Conservation (phyloP, 2,113 vertebrate species). For the Sceloporus undulatus region DNA sequence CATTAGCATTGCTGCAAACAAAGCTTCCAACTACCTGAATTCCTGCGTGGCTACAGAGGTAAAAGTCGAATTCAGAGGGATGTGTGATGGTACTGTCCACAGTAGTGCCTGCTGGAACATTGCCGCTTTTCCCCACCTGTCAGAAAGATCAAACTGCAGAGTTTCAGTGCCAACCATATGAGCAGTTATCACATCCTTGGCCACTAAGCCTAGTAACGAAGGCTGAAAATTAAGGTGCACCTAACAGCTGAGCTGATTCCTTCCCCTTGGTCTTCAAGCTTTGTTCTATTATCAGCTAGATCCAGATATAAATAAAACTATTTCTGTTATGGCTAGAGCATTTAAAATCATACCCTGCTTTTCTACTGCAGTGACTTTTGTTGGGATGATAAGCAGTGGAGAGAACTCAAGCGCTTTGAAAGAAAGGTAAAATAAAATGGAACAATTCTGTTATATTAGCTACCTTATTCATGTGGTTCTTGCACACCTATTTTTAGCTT, state of each 20-base stretch:
- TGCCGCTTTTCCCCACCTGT: conserved; percentile 98
- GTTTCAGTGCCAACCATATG: neutral
- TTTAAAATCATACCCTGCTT: neutral
- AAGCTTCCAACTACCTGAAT: conserved; percentile 89
- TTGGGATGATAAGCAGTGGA: neutral
- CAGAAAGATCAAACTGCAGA: conserved; percentile 36
- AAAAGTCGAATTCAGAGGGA: conserved; percentile 99
- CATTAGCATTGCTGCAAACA: neutral
- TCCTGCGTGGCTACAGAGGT: conserved; percentile 99
- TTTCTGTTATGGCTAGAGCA: neutral
- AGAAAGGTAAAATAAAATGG: neutral
- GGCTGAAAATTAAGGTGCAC: too few species aligned
- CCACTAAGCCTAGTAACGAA: neutral
- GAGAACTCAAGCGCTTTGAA: neutral
- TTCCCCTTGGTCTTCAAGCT: neutral
- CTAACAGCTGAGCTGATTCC: neutral
- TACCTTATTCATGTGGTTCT: neutral
- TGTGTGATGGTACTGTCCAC: conserved; percentile 99
- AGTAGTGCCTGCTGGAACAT: conserved; percentile 98
- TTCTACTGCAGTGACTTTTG: too few species aligned
- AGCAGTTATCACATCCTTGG: neutral
- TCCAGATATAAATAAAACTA: neutral
- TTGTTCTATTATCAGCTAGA: neutral
- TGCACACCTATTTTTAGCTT: neutral
- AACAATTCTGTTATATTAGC: neutral